Base-by-base conservation (phyloP, 2,797 vertebrate species). In the Phrynocephalus guinanensis region DNA sequence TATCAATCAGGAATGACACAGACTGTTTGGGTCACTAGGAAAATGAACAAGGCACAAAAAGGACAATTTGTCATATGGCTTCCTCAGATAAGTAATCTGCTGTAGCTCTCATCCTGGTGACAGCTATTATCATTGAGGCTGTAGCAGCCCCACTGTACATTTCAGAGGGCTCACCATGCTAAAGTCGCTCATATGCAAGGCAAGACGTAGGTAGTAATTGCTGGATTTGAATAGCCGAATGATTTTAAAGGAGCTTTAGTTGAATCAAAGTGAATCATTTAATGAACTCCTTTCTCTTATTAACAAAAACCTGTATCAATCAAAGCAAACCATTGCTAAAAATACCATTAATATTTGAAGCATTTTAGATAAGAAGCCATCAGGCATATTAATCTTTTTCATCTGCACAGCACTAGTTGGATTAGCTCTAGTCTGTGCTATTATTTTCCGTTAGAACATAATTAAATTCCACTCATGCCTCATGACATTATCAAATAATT, bases 61-160 rank as follows among this genome's bases (percentile, higher is more conserved):
- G 33, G 22, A 79, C 87, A 56, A 92, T 92, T 94, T 92, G 88
- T 91, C 81, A 78, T 76, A 38, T 1, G 72, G 18, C 33, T 92
- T 90, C 87, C 0, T 1, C 30, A 70, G 86, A 83, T 88, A 90
- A 84, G 33, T 83, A 85, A 89, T 86, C 24, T 50, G 30, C 0
- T 0, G 71, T 87, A 91, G 50, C 9, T 1, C 18, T 81, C 81
- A 66, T 76, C 48, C 79, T 68, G 85, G 18, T 80, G 90, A 67
- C 22, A 52, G 78, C 50, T 44, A 82, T 0, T 85, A 83, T 91
- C 28, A 0, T 7, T 33, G 15, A 86, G 82, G 82, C 87, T 44
- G 0, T n/a, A 71, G 68, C 7, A 71, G 68, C 7, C 15, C 79
- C 3, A 38, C 30, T 72, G 28, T 0, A 0, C 82, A 68, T 83